These are phyloP conservation scores for Micronycteris hirsuta DNA, from an alignment of 2,113 vertebrate species.

Conservation along the genomic window DNA sequence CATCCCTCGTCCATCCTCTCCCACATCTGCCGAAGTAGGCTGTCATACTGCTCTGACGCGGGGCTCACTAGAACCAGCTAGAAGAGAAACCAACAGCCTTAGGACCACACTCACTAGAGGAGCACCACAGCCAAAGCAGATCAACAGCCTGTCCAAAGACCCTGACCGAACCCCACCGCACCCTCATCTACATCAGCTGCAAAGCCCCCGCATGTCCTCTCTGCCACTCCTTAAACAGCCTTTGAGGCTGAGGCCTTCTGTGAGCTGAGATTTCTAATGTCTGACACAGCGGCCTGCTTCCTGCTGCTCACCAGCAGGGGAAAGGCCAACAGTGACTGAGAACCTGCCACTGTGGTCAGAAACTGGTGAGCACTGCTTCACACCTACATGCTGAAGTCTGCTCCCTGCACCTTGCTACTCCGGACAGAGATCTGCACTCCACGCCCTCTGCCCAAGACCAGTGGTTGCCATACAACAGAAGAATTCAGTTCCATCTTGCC, in stretches of 20 bases:
- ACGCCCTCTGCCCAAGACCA: not conserved
- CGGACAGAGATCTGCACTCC: not conserved
- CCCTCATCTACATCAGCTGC: not conserved
- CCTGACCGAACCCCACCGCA: not conserved
- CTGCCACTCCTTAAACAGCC: not conserved
- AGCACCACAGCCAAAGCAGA: not conserved
- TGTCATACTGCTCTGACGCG: slow-evolving; percentile 96
- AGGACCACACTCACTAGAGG: slow-evolving; percentile 49
- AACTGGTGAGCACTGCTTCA: not conserved
- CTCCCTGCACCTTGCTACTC: not conserved
- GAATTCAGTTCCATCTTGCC: not conserved
- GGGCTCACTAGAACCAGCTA: slow-evolving; percentile 97
- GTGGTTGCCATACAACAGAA: not conserved
- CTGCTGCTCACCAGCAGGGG: not conserved
- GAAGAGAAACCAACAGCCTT: slow-evolving; percentile 74
- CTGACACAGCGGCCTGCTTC: not conserved
- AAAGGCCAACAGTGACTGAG: not conserved
- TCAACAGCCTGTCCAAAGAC: not conserved
- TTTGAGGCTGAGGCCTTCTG: not conserved
- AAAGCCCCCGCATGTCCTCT: not conserved
- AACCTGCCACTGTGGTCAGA: not conserved
- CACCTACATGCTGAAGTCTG: not conserved
- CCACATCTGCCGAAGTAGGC: slow-evolving; percentile 93
- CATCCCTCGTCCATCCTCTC: slow-evolving; percentile 98
- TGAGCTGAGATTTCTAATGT: not conserved